Percentiles rank a stretch among this genome's conserved stretches.
These are phyloP conservation scores for Scomberomorus guttatus DNA, from an alignment of 2,797 vertebrate genomes.

Conservation along the genomic window DNA sequence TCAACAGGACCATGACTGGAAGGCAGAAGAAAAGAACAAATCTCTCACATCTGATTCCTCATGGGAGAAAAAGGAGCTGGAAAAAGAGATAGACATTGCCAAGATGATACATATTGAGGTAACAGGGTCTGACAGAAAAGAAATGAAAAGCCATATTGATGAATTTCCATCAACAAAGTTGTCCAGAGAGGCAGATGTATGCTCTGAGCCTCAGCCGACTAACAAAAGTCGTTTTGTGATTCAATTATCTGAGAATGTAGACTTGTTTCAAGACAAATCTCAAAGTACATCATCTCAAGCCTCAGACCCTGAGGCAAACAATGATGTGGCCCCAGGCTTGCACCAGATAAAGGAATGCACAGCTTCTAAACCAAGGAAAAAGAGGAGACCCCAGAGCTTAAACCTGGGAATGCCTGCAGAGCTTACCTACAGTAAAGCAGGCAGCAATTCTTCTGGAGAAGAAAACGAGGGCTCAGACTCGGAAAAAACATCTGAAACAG, in stretches of 20 bases:
- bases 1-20: constrained; percentile 84
- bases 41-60: constrained; percentile 67
- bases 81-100: constrained; percentile 73
- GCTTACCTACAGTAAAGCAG: constrained; percentile 75
- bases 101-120: constrained; percentile 83
- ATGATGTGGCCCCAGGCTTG: constrained; percentile 41
- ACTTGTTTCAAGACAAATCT: constrained; percentile 70
- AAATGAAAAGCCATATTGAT: constrained; percentile 83
- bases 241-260: constrained; percentile 70
- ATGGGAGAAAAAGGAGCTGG: constrained; percentile 79
- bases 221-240: constrained; percentile 68
- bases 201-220: constrained; percentile 52
- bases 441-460: constrained; percentile 75
- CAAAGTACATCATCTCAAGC: constrained; percentile 62
- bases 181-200: constrained; percentile 61
- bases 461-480: constrained; percentile 80
- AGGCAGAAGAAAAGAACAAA: constrained; percentile 82
- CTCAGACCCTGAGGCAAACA: constrained; percentile 60
- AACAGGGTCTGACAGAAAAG: constrained; percentile 80
- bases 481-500: constrained; percentile 60
- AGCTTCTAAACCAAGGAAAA: constrained; percentile 74
- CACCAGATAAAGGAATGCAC: constrained; percentile 60
- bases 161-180: constrained; percentile 74
- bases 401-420: constrained; percentile 82
- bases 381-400: constrained; percentile 85